These are phyloP conservation scores for Callyntrura sp. DNA, from an alignment of 2,888 invertebrate species.

Conservation along the genomic window DNA sequence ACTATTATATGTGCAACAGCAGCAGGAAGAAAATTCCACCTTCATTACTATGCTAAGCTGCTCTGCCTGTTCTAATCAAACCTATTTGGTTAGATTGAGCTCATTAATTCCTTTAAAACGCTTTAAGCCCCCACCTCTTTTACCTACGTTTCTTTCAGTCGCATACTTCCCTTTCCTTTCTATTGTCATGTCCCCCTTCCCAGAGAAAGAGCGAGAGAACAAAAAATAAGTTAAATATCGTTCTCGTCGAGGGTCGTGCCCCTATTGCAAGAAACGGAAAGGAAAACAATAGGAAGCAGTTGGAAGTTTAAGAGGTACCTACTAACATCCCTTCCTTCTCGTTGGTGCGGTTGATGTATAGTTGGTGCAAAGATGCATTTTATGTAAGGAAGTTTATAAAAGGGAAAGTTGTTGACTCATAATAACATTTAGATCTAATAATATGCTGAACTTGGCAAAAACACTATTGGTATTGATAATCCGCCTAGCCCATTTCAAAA, in stretches of 20 bases:
- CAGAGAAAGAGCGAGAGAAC: neutral
- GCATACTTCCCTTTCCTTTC: neutral
- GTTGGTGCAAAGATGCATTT: slow-evolving; percentile 13
- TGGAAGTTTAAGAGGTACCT: neutral
- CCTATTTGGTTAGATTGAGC: slow-evolving; percentile 72
- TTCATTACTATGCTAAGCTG: slow-evolving; percentile 68
- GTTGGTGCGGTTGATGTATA: neutral
- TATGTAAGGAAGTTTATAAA: neutral
- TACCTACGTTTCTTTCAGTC: slow-evolving; percentile 18
- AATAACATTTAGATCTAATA: neutral
- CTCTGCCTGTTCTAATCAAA: slow-evolving; percentile 58
- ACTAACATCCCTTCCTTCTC: neutral
- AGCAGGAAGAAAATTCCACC: slow-evolving; percentile 38
- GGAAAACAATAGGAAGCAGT: neutral
- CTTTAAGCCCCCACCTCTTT: slow-evolving; percentile 57
- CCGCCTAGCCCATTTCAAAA: neutral
- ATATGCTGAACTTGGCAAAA: neutral
- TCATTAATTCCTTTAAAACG: slow-evolving; percentile 75
- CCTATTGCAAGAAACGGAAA: neutral
- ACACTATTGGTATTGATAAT: neutral
- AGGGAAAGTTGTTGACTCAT: slow-evolving; percentile 2
- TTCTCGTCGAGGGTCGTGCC: neutral
- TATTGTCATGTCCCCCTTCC: neutral
- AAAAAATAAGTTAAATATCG: too few species aligned
- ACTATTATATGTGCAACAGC: neutral